A percentile compares a stretch with the other conserved stretches of the same genome.
Conservation (phyloP, 2,888 invertebrate genomes). For the Leucophenga maculata region DNA sequence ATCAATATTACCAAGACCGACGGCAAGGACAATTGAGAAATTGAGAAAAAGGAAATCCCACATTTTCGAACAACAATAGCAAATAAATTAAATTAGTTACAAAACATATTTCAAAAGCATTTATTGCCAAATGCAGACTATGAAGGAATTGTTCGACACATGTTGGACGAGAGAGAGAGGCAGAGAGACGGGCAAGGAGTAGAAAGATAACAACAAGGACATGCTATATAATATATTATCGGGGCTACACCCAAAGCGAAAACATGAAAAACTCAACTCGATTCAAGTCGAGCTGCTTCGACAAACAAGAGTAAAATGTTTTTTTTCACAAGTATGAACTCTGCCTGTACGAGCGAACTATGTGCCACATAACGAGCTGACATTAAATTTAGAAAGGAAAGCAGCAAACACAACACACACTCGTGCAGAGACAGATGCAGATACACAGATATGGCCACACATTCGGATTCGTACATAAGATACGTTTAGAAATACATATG, state of each 20-base stretch:
- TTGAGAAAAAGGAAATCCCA: slow-evolving; percentile 52
- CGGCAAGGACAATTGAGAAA: not conserved
- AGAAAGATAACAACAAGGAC: slow-evolving; percentile 6
- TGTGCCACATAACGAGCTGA: slow-evolving; percentile 23
- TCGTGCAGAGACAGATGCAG: not conserved
- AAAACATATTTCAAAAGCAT: slow-evolving; percentile 56
- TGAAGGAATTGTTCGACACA: not conserved
- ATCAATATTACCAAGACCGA: slow-evolving; percentile 2
- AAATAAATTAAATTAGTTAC: slow-evolving; percentile 64
- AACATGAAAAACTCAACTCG: slow-evolving; percentile 4
- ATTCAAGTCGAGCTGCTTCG: not conserved
- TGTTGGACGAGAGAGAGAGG: too few species aligned
- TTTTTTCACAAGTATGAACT: not conserved
- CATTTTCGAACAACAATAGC: slow-evolving; percentile 59
- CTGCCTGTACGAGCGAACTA: slow-evolving; percentile 6
- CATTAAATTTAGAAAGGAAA: slow-evolving; percentile 18
- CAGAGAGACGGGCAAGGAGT: too few species aligned
- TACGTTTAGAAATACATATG: slow-evolving; percentile 20
- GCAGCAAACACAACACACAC: not conserved
- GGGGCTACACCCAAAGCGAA: not conserved
- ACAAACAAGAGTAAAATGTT: not conserved
- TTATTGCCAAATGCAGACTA: slow-evolving; percentile 15
- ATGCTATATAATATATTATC: not conserved
- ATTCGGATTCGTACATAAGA: not conserved
- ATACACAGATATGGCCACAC: too few species aligned